Conservation (phyloP, 1,140 invertebrate genomes). For the Lethrus apterus region DNA sequence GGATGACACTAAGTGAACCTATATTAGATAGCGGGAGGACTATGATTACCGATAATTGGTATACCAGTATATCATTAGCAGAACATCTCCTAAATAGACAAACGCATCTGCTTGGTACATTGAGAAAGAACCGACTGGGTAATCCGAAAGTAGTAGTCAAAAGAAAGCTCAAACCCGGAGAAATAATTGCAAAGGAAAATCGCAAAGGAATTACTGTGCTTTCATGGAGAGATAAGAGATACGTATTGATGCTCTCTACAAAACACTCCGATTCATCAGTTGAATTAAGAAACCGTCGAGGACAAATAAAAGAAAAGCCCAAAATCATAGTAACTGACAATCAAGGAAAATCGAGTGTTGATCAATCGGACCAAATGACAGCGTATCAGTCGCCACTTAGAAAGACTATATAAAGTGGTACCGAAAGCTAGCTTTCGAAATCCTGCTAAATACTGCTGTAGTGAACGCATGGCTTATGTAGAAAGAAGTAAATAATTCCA, state of each 20-base stretch:
- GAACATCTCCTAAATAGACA: conserved; percentile 34
- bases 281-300: background rate
- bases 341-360: conserved; percentile 1
- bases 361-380: background rate
- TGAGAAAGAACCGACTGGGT: conserved; percentile 26
- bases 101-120: conserved; percentile 36
- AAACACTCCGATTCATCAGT: background rate
- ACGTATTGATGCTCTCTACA: conserved; percentile 16
- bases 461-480: conserved; percentile 6
- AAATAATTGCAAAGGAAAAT: conserved; percentile 31
- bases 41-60: conserved; percentile 40
- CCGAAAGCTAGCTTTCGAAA: background rate
- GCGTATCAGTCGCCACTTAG: background rate
- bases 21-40: conserved; percentile 32
- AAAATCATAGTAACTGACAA: conserved; percentile 1
- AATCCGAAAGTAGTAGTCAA: conserved; percentile 26
- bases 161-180: conserved; percentile 29
- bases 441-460: background rate
- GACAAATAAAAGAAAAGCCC: background rate
- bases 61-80: conserved; percentile 36
- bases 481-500: conserved; percentile 17
- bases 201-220: conserved; percentile 28
- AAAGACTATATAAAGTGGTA: conserved; percentile 4
- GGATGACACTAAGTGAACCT: too few species aligned
- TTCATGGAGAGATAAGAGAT: conserved; percentile 34